phyloP scores from a whole-genome alignment of 30 jellyfish, hydroid and myxozoan genomes.

The Turritopsis rubra region DNA sequence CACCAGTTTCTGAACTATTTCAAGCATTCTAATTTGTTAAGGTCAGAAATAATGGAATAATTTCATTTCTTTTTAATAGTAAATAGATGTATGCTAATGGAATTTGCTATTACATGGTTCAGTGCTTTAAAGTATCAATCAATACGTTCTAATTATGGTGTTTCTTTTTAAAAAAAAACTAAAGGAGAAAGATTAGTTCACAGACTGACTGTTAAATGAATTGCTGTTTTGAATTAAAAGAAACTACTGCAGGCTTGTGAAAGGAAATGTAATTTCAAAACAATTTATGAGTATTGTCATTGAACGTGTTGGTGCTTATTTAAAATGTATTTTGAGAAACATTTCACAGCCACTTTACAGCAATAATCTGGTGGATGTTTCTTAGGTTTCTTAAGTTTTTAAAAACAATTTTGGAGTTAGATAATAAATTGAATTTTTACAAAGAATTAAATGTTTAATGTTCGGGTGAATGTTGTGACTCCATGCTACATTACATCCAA shows the following conservation, averaged over 20 bases:
- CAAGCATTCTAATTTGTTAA: not conserved
- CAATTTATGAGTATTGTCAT: not conserved
- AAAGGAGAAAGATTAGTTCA: not conserved
- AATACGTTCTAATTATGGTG: not conserved
- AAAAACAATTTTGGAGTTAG: too few relatives aligned
- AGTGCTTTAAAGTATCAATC: not conserved
- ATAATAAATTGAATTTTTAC: too few relatives aligned
- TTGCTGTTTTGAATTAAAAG: not conserved
- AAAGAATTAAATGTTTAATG: too few relatives aligned
- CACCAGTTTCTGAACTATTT: not conserved
- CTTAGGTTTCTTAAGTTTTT: too few relatives aligned
- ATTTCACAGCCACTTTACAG: not conserved
- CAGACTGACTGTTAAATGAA: not conserved
- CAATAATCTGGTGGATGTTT: not conserved
- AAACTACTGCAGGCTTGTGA: not conserved
- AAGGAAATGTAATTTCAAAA: not conserved
- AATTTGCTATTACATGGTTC: not conserved
- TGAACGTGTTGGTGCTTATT: not conserved
- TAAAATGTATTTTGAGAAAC: too few relatives aligned
- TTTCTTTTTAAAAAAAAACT: not conserved
- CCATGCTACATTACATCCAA: too few relatives aligned
- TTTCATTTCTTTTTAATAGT: not conserved
- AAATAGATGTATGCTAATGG: not conserved
- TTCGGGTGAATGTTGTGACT: too few relatives aligned
- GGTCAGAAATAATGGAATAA: not conserved